These are phyloP conservation scores for Rhadinocentrus ornatus DNA, from an alignment of 2,797 vertebrate genomes.

Conservation along the genomic window DNA sequence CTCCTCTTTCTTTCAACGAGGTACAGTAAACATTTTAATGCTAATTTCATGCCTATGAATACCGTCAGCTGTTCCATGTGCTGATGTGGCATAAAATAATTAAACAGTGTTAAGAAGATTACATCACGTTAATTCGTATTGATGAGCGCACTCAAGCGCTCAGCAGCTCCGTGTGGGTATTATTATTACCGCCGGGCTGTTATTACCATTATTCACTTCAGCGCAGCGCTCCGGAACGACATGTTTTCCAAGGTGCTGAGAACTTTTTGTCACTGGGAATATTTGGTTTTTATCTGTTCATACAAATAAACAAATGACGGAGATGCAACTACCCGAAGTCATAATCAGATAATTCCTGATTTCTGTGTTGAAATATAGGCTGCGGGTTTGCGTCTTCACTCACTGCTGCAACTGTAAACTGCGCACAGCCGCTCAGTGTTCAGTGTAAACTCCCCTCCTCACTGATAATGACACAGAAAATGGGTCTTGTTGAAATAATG, in stretches of 20 bases:
- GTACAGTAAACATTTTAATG: constrained; percentile 69
- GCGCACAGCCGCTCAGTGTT: constrained; percentile 29
- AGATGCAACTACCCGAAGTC: constrained; percentile 24
- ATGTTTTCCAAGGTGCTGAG: constrained; percentile 63
- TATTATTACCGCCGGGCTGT: constrained; percentile 31
- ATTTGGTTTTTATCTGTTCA: constrained; percentile 30
- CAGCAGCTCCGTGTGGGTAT: constrained; percentile 36
- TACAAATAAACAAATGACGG: constrained; percentile 20
- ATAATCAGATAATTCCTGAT: constrained; percentile 46
- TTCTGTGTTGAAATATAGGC: constrained; percentile 56
- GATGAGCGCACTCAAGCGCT: constrained; percentile 62
- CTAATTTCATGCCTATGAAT: constrained; percentile 70
- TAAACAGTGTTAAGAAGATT: constrained; percentile 72
- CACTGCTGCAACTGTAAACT: constrained; percentile 35
- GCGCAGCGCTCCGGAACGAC: constrained; percentile 27
- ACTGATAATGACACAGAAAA: constrained; percentile 52
- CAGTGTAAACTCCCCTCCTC: constrained; percentile 25
- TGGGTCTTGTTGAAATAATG: constrained; percentile 60
- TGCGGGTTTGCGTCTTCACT: constrained; percentile 33
- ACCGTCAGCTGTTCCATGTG: constrained; percentile 56
- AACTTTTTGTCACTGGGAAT: constrained; percentile 43
- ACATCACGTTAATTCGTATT: constrained; percentile 73
- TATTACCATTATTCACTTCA: constrained; percentile 35
- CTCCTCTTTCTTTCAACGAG: constrained; percentile 30
- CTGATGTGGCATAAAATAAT: constrained; percentile 76